phyloP scores from a whole-genome alignment of 2,888 invertebrate species.

The Drosophila mulleri region DNA sequence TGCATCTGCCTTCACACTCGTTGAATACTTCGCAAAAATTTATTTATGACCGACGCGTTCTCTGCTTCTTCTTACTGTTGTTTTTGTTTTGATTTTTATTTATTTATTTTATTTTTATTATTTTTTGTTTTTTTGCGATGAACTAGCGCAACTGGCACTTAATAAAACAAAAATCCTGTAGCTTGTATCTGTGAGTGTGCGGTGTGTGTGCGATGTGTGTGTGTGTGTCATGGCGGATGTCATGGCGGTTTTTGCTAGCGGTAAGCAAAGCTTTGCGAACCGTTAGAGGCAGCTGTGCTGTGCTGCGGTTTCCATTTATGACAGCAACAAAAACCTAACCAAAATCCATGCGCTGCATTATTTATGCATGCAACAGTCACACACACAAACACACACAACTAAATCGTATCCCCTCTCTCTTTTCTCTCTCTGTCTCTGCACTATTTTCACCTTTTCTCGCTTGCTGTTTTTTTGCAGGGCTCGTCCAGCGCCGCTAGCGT shows the following conservation, averaged over 20 bases:
- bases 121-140: conserved; percentile 36
- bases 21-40: conserved; percentile 24
- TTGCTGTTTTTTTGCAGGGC: conserved; percentile 47
- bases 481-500: conserved; percentile 80
- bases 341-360: conserved; percentile 42
- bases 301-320: conserved; percentile 65
- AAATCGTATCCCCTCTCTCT: neutral
- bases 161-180: conserved; percentile 52
- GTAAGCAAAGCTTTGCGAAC: conserved; percentile 59
- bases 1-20: conserved; percentile 28
- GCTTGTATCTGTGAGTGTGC: conserved; percentile 14
- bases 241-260: conserved; percentile 61
- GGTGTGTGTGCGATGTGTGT: conserved; percentile 14
- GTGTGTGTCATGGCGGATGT: conserved; percentile 50
- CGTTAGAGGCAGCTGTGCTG: conserved; percentile 56
- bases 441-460: neutral
- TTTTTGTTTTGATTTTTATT: neutral
- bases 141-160: conserved; percentile 54
- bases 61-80: neutral
- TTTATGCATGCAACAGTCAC: conserved; percentile 52
- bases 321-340: conserved; percentile 26
- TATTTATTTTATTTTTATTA: conserved; percentile 9
- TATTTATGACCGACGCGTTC: conserved; percentile 43
- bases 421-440: conserved; percentile 6
- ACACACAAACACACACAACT: conserved; percentile 17